These are phyloP conservation scores for Pseudomyrmex gracilis DNA, from an alignment of 1,140 invertebrate genomes.

Conservation along the genomic window DNA sequence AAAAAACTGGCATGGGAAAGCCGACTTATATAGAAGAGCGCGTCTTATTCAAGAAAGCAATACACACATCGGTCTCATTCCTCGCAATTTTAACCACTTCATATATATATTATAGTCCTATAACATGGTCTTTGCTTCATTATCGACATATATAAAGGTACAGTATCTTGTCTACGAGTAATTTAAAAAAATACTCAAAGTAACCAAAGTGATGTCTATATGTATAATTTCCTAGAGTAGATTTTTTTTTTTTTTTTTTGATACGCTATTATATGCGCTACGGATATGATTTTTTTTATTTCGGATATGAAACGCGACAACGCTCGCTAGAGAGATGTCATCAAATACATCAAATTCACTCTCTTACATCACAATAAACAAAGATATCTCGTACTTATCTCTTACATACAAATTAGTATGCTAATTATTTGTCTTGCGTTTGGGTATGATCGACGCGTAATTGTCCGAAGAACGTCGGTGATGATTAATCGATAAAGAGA, in stretches of 20 bases:
- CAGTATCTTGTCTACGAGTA: slow-evolving; percentile 68
- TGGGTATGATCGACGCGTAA: slow-evolving; percentile 75
- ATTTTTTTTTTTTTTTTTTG: slow-evolving; percentile 16
- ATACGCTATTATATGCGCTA: slow-evolving; percentile 69
- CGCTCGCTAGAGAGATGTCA: slow-evolving; percentile 63
- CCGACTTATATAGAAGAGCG: slow-evolving; percentile 17
- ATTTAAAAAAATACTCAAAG: slow-evolving; percentile 75
- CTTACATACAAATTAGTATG: slow-evolving; percentile 80
- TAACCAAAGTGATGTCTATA: slow-evolving; percentile 66
- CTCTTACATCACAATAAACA: slow-evolving; percentile 70
- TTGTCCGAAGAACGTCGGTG: slow-evolving; percentile 50
- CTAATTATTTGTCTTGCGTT: slow-evolving; percentile 84
- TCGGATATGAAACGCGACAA: slow-evolving; percentile 75
- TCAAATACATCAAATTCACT: slow-evolving; percentile 52
- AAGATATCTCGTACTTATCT: slow-evolving; percentile 68
- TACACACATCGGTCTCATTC: slow-evolving; percentile 32
- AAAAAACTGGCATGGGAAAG: slow-evolving; percentile 37
- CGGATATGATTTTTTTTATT: slow-evolving; percentile 80
- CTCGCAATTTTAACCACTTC: slow-evolving; percentile 62
- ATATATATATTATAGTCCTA: slow-evolving; percentile 45
- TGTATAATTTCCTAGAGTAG: slow-evolving; percentile 65
- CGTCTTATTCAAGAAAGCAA: slow-evolving; percentile 56
- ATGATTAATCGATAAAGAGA: slow-evolving; percentile 53
- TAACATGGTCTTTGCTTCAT: slow-evolving; percentile 62
- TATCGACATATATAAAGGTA: slow-evolving; percentile 66